Conservation (phyloP, 2,113 vertebrate genomes). For the Aldabrachelys gigantea region DNA sequence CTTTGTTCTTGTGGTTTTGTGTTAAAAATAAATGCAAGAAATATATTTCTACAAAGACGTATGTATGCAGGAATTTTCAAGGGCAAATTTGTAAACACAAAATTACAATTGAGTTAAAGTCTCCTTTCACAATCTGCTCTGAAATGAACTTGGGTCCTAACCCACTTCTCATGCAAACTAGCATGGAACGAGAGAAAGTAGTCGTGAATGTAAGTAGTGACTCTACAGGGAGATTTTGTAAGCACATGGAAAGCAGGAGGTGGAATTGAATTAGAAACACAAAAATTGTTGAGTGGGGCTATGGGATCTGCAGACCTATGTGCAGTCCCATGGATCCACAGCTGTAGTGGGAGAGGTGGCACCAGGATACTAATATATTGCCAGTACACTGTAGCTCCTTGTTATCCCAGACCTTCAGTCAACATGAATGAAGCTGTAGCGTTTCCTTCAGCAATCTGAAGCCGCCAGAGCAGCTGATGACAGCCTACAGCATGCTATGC, state of each 20-base stretch:
- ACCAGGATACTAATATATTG: rapidly evolving
- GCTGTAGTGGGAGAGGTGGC: background rate
- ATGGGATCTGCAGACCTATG: background rate
- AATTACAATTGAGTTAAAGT: constrained; percentile 38
- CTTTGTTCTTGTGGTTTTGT: constrained; percentile 41
- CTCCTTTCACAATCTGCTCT: constrained; percentile 50
- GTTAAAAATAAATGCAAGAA: constrained; percentile 57
- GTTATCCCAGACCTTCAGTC: constrained; percentile 41
- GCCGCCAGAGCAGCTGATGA: constrained; percentile 57
- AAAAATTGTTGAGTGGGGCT: background rate
- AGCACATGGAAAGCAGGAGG: constrained; percentile 16
- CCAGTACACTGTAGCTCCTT: rapidly evolving
- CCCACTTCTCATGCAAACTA: background rate
- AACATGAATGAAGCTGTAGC: constrained; percentile 5
- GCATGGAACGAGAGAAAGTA: constrained; percentile 6
- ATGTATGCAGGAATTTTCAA: constrained; percentile 43
- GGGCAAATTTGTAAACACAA: constrained; percentile 28
- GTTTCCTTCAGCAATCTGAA: constrained; percentile 57
- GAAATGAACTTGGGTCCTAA: background rate
- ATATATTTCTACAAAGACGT: constrained; percentile 12
- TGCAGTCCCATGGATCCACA: background rate
- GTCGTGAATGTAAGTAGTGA: background rate
- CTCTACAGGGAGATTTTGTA: constrained; percentile 39
- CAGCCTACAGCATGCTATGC: constrained; percentile 64
- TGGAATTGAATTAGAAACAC: constrained; percentile 2